Conservation (phyloP, 2,888 invertebrate species). For the Nasonovia ribisnigri region DNA sequence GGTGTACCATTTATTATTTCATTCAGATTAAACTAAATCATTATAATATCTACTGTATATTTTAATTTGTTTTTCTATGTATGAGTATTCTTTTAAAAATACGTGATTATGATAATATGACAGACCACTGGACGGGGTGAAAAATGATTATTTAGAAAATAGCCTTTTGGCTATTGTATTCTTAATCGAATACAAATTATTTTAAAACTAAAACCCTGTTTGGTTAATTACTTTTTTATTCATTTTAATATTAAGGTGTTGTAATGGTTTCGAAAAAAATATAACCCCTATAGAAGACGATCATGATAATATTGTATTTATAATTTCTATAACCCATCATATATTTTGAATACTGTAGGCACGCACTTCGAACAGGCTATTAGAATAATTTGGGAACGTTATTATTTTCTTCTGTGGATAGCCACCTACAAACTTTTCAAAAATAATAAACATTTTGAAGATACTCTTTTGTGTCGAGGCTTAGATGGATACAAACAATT, state of each 20-base stretch:
- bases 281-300: not conserved
- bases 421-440: conserved; percentile 2
- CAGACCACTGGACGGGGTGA: not conserved
- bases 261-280: not conserved
- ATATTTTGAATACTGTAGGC: not conserved
- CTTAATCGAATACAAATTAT: conserved; percentile 24
- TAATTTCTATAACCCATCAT: not conserved
- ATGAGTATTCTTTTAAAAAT: not conserved
- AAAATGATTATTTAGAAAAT: conserved; percentile 43
- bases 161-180: conserved; percentile 29
- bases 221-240: conserved; percentile 42
- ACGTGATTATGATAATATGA: not conserved
- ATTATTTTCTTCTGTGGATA: not conserved
- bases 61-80: conserved; percentile 12
- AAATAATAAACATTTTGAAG: conserved; percentile 44
- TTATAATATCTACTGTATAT: not conserved
- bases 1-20: not conserved
- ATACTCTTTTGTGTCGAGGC: conserved; percentile 49
- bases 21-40: not conserved
- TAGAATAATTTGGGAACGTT: conserved; percentile 34
- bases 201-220: not conserved
- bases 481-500: not conserved
- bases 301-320: not conserved
- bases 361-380: not conserved
- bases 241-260: not conserved